Conservation (phyloP, 2,888 invertebrate genomes). For the Apoda limacodes region DNA sequence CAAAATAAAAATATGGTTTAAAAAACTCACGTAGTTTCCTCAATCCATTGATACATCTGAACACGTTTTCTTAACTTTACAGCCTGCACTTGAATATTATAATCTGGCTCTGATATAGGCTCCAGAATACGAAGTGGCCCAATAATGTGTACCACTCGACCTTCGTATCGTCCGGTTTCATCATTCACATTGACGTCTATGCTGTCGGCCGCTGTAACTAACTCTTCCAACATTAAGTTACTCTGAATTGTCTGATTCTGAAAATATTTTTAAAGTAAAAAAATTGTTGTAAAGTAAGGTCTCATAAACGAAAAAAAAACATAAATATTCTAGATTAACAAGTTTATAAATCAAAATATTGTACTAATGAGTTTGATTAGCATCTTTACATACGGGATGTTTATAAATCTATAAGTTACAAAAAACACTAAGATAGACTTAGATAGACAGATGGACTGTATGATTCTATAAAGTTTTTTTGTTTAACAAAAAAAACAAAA, state of each 20-base stretch:
- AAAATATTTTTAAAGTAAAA: too few species aligned
- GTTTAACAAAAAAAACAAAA: too few species aligned
- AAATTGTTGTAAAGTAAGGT: too few species aligned
- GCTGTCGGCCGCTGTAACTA: slow-evolving; percentile 62
- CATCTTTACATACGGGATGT: too few species aligned
- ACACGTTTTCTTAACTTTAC: slow-evolving; percentile 87
- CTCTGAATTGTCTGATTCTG: slow-evolving; percentile 85
- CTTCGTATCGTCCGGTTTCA: slow-evolving; percentile 76
- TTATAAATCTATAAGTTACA: too few species aligned
- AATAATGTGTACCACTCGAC: slow-evolving; percentile 80
- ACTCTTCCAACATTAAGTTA: slow-evolving; percentile 83
- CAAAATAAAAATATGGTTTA: not conserved
- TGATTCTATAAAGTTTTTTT: too few species aligned
- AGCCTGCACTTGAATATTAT: slow-evolving; percentile 85
- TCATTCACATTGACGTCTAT: slow-evolving; percentile 79
- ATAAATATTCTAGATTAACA: too few species aligned
- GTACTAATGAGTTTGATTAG: too few species aligned
- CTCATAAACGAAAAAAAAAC: too few species aligned
- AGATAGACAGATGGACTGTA: too few species aligned
- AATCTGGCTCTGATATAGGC: slow-evolving; percentile 87
- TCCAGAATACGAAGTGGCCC: slow-evolving; percentile 81
- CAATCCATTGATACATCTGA: slow-evolving; percentile 96
- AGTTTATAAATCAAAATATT: too few species aligned
- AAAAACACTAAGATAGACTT: too few species aligned
- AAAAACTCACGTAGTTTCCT: slow-evolving; percentile 73